phyloP scores from a whole-genome alignment of 2,797 vertebrate genomes.

The Apodemus agrarius region DNA sequence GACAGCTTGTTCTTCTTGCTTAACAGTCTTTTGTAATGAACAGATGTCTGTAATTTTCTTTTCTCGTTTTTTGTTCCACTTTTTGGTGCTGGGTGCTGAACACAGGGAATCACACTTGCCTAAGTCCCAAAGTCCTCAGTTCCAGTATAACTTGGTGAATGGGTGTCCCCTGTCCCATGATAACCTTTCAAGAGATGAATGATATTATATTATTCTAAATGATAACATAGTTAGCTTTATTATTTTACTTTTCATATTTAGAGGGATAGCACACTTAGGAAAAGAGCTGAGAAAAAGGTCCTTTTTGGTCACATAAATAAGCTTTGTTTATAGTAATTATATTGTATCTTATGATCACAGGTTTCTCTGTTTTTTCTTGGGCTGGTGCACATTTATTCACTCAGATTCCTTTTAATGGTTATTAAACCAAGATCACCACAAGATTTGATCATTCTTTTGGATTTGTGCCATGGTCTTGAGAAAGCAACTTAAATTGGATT shows the following conservation, averaged over 20 bases:
- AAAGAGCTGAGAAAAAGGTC: background rate
- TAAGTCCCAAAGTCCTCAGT: background rate
- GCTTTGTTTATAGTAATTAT: background rate
- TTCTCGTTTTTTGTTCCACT: background rate
- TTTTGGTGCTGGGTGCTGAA: background rate
- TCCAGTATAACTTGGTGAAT: background rate
- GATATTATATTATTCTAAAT: background rate
- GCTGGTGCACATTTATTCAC: background rate
- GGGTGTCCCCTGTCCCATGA: background rate
- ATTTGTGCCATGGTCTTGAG: slow-evolving; percentile 29
- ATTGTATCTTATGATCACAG: background rate
- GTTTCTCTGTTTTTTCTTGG: background rate
- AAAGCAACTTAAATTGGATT: slow-evolving; percentile 39
- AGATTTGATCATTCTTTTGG: slow-evolving; percentile 1
- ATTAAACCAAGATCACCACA: slow-evolving; percentile 32
- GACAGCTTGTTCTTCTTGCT: background rate
- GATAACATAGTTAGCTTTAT: background rate
- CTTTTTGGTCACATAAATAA: background rate
- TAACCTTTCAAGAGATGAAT: background rate
- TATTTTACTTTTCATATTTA: slow-evolving; percentile 9
- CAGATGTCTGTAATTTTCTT: background rate
- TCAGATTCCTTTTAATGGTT: slow-evolving; percentile 43
- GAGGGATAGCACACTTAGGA: background rate
- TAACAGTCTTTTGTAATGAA: background rate
- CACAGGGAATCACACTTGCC: background rate